Evolutionary conservation across 2,113 vertebrate genomes (phyloP).

Genomic region (Coptodon rendalli): DNA sequence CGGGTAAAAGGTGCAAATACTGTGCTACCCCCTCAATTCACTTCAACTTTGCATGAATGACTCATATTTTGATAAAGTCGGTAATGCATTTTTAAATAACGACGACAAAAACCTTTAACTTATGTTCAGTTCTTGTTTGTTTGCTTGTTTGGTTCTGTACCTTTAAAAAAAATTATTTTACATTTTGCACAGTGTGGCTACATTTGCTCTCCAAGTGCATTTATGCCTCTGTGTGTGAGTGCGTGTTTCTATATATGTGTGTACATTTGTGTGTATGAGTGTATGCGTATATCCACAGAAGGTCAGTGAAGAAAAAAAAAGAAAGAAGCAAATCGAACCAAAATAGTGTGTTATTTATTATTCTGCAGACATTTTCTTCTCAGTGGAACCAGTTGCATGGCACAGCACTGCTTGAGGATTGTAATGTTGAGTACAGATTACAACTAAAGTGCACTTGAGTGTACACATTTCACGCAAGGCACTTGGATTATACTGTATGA

Average conservation of each 20-base stretch:
- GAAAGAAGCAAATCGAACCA: slow-evolving; percentile 12
- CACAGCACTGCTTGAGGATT: background rate
- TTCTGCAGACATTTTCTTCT: background rate
- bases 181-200: slow-evolving; percentile 61
- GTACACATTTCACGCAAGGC: background rate
- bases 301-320: background rate
- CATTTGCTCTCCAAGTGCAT: slow-evolving; percentile 10
- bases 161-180: background rate
- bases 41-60: slow-evolving; percentile 40
- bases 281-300: background rate
- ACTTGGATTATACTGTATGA: background rate
- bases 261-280: background rate
- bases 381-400: slow-evolving; percentile 1
- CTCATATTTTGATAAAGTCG: slow-evolving; percentile 29
- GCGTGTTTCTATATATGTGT: background rate
- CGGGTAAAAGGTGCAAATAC: slow-evolving; percentile 15
- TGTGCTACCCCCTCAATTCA: slow-evolving; percentile 10
- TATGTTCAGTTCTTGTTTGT: background rate
- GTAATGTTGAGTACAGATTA: background rate
- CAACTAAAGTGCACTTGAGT: background rate
- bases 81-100: background rate
- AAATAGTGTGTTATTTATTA: slow-evolving; percentile 4
- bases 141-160: slow-evolving; percentile 5
- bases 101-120: background rate
- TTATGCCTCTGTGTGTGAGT: background rate